Evolutionary conservation across 2,888 invertebrate genomes (phyloP), one percentile per base, ranked within the genome.

Genomic region (Chloromyia formosa): DNA sequence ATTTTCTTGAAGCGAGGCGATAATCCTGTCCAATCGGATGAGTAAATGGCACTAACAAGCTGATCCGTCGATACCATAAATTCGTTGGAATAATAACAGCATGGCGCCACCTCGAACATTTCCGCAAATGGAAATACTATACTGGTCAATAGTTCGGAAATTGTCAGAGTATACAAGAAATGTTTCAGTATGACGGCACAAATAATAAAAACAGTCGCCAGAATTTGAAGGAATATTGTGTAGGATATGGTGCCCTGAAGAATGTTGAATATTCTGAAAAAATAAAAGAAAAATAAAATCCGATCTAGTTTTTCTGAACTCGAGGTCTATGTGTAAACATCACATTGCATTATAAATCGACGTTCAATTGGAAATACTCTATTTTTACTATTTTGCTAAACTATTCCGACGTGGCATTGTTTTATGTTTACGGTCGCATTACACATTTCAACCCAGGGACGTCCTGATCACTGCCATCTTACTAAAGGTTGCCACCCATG

Each of bases 11-110:
- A 81, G 54, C 74, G 74, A 0, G 53, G 61, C 66, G 78, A 69
- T 72, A 80, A 80, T 14, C 79, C 79, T 58, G 79, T 76, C 81
- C 81, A 81, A 53, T 80, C 79, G 62, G 79, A 80, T 0, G 76
- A 78, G 72, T 79, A 81, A 73, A 81, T 76, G 7, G 79, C 80
- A 3, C 76, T 79, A 0, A 79, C 80, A 1, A 81, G 75, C 42
- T 76, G 27, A 3, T 75, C 74, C 14, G 78, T 78, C 23, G 78
- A 77, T 3, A 74, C 64, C 77, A 79, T 78, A 5, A 81, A 42
- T 0, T 74, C 45, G 64, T 79, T 80, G 1, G 78, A 80, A 45
- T 77, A 75, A 77, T 78, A 79, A 45, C 80, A 81, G 73, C 78
- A 78, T 27, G 81, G 81, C 40, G 78, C 75, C 0, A 79, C 74